phyloP scores from a whole-genome alignment of 2,113 vertebrate genomes.

The Chionis minor region DNA sequence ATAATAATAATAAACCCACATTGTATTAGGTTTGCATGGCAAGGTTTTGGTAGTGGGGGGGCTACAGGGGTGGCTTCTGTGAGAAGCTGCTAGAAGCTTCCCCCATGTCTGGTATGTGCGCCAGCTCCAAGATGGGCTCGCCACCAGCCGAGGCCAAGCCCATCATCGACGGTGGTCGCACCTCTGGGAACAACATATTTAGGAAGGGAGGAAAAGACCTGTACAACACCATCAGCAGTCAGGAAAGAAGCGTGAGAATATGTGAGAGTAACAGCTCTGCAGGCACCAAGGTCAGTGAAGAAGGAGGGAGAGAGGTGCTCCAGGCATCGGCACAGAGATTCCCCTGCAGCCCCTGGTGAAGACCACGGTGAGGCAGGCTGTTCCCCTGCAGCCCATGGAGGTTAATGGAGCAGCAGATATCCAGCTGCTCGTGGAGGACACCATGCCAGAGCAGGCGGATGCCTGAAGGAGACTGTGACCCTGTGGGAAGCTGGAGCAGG shows the following conservation, averaged over 20 bases:
- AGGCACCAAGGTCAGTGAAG: neutral
- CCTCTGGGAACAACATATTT: neutral
- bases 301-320: neutral
- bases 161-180: fast-evolving
- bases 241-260: neutral
- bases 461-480: neutral
- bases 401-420: neutral
- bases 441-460: fast-evolving
- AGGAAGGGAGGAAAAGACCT: neutral
- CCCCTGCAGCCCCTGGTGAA: neutral
- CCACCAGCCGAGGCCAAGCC: neutral
- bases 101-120: neutral
- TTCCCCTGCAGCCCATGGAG: neutral
- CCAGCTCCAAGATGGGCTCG: fast-evolving
- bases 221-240: neutral
- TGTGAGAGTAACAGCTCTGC: neutral
- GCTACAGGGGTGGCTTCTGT: neutral
- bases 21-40: neutral
- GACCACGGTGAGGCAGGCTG: neutral
- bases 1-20: too few relatives aligned
- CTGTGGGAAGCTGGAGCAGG: neutral
- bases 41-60: neutral
- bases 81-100: neutral
- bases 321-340: neutral
- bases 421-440: neutral